These are phyloP conservation scores for Dipodomys merriami DNA, from an alignment of 2,113 vertebrate species.

Conservation along the genomic window DNA sequence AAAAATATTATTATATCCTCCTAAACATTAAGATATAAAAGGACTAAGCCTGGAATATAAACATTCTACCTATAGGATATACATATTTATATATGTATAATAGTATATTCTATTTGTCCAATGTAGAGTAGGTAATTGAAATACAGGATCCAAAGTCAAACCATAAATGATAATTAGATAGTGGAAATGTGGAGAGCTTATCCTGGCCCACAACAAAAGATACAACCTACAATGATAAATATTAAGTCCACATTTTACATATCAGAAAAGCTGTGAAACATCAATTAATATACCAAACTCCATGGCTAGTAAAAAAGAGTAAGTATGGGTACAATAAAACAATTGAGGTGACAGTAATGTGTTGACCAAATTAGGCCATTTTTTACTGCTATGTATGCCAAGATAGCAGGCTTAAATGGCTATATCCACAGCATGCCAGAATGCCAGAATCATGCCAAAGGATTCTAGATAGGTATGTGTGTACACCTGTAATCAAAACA, in stretches of 20 bases:
- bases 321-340: background rate
- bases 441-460: background rate
- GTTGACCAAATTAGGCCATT: background rate
- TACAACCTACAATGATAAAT: background rate
- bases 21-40: background rate
- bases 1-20: no score
- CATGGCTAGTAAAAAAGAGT: background rate
- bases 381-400: background rate
- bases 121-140: conserved; percentile 78
- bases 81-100: no score
- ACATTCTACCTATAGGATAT: background rate
- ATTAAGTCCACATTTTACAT: background rate
- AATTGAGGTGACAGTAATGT: background rate
- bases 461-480: background rate
- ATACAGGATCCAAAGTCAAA: conserved; percentile 76
- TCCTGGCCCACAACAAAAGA: background rate
- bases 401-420: background rate
- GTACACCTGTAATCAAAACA: background rate
- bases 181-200: conserved; percentile 68
- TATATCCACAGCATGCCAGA: background rate
- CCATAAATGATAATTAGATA: conserved; percentile 83
- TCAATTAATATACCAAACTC: background rate
- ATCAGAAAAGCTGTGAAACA: background rate
- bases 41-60: background rate
- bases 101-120: conserved; percentile 70